Evolutionary conservation across 1,140 invertebrate genomes (phyloP), one percentile per base, ranked within the genome.

Genomic region (Lineus longissimus): DNA sequence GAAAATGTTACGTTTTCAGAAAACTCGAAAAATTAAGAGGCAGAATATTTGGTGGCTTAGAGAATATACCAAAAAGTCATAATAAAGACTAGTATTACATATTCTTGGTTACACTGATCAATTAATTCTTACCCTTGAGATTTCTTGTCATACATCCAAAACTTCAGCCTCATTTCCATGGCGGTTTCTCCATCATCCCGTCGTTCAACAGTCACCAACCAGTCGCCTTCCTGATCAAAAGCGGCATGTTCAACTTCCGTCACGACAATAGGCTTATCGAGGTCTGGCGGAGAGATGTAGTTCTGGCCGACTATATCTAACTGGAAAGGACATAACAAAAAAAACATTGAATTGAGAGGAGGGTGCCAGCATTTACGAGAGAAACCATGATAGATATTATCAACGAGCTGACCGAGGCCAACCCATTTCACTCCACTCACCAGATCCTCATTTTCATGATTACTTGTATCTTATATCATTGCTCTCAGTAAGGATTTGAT

Each of bases 121-220:
- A n/a, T n/a, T n/a, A n/a, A 61, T 17, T 77, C 74, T 82, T 81
- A 91, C 89, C 74, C 86, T 79, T 91, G 89, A 45, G 85, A 81
- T 7, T 84, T 78, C 1, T 76, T 66, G 65, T 88, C 78, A 72
- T 86, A 92, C 55, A 84, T 72, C 91, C 91, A 94, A 78, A 93
- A 93, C 74, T 93, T 94, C 0, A 94, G 77, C 41, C 87, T 79
- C 0, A 89, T 80, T 81, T 93, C 89, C 2, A 84, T 80, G 31
- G 73, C 78, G 1, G 85, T 84, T 62, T 85, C 78, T 47, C 82
- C 79, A 64, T 86, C 83, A 71, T 87, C 82, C 68, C 88, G 85
- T 54, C 85, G 83, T 79, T 93, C 91, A 6, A 88, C 84, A 0
- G 90, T 92, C 22, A 87, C 89, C 81, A 94, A 81, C 91, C 91